Evolutionary conservation across 2,113 vertebrate species (phyloP), one percentile per base, ranked within the genome.

Genomic region (Equus quagga): DNA sequence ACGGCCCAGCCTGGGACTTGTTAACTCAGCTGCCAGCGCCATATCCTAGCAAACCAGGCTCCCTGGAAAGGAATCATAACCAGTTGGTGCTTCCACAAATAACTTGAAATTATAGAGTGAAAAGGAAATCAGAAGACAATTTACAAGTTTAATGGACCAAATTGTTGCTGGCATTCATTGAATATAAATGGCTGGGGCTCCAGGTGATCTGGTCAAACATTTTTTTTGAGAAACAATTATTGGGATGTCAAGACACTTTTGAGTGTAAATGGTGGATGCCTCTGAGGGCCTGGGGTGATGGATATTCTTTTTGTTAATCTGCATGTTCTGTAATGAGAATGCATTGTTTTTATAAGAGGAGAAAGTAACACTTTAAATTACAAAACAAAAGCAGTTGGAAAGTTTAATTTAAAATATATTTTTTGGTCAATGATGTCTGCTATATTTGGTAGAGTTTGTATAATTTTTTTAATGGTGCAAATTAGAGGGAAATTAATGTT

Each of bases 381-480:
- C 6, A 95, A 79, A 86, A 84, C 23, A 91, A 85, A 96, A 93
- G 8, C 15, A 58, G 2, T 73, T 65, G 18, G 49, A 18, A 88
- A 91, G 23, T 84, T 78, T 76, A 97, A 78, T 65, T 81, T 41
- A 87, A 94, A 72, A 67, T 54, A 44, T 31, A 75, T 36, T 17
- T 67, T 76, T 88, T 78, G 36, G n/a, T 46, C 24, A 78, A 8
- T 17, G 86, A 78, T 87, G 14, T 4, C 24, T 83, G 15, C 12
- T 64, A 33, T 56, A 31, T 81, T 80, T 78, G 5, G 5, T 3
- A 84, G 49, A 60, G 1, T 85, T 82, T 67, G 56, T 41, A 14
- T 46, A 23, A 31, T 54, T 44, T 70, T 85, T 82, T 65, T 56
- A 51, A 18, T 67, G 58, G 14, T 4, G 0, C 5, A 36, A 81